Evolutionary conservation across 2,797 vertebrate genomes (phyloP).

Genomic region (Menidia menidia): DNA sequence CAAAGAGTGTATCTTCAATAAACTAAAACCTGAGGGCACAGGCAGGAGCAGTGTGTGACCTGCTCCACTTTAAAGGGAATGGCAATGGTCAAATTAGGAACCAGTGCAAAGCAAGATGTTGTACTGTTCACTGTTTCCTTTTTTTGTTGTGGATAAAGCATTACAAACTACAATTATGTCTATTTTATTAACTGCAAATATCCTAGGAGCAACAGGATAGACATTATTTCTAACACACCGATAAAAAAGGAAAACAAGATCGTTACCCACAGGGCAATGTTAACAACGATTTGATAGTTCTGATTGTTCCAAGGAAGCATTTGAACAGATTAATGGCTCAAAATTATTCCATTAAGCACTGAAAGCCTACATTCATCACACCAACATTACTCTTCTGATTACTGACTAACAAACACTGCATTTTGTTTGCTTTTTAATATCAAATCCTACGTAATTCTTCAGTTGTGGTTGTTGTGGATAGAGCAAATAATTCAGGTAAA

Average conservation of each 20-base stretch:
- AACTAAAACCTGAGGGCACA: slow-evolving; percentile 39
- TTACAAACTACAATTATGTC: neutral
- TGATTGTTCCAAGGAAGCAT: slow-evolving; percentile 61
- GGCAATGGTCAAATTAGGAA: slow-evolving; percentile 37
- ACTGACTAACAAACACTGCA: slow-evolving; percentile 18
- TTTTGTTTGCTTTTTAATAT: neutral
- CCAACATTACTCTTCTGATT: slow-evolving; percentile 50
- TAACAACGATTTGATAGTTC: slow-evolving; percentile 33
- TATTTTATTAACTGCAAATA: neutral
- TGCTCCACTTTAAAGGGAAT: slow-evolving; percentile 40
- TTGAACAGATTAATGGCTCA: slow-evolving; percentile 56
- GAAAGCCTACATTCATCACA: slow-evolving; percentile 33
- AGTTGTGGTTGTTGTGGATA: neutral
- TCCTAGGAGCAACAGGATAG: neutral
- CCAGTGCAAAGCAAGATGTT: neutral
- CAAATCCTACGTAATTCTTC: too few relatives aligned
- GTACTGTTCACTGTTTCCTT: neutral
- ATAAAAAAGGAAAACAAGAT: neutral
- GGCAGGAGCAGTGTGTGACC: slow-evolving; percentile 20
- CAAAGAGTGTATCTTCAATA: slow-evolving; percentile 47
- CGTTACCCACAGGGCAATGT: slow-evolving; percentile 30
- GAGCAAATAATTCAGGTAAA: neutral
- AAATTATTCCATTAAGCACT: slow-evolving; percentile 46
- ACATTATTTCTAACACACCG: neutral
- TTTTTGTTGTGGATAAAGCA: neutral